phyloP scores from a whole-genome alignment of 2,797 vertebrate genomes.

The Luscinia megarhynchos region DNA sequence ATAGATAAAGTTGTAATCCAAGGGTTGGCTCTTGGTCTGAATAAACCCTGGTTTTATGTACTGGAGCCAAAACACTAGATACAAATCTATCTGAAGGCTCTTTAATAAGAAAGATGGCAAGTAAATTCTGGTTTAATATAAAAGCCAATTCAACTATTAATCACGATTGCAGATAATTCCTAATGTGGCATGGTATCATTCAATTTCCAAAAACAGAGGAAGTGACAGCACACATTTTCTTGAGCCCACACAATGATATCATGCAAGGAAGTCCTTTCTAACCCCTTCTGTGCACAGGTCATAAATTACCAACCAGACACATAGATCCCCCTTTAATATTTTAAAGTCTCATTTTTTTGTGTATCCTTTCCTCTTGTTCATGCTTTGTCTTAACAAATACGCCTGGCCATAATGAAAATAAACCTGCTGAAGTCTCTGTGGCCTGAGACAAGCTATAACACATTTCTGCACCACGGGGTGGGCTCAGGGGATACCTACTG shows the following conservation, averaged over 20 bases:
- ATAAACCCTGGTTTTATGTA: background rate
- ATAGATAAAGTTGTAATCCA: background rate
- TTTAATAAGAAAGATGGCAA: constrained; percentile 65
- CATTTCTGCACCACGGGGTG: constrained; percentile 79
- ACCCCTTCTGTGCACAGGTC: constrained; percentile 5
- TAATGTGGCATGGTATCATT: constrained; percentile 55
- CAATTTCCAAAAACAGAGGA: constrained; percentile 51
- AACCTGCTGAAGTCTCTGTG: constrained; percentile 79
- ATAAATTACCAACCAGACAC: constrained; percentile 73
- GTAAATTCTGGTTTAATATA: constrained; percentile 69
- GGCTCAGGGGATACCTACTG: constrained; percentile 82
- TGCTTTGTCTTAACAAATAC: constrained; percentile 79
- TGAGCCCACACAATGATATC: constrained; percentile 28
- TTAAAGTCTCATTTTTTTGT: constrained; percentile 59
- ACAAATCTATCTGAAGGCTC: constrained; percentile 53
- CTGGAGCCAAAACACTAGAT: constrained; percentile 36
- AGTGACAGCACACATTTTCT: constrained; percentile 40
- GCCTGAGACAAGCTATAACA: constrained; percentile 83
- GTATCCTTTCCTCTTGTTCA: constrained; percentile 47
- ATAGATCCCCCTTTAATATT: constrained; percentile 70
- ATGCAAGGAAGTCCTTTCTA: constrained; percentile 20
- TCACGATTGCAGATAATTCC: constrained; percentile 69
- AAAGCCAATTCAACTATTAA: constrained; percentile 73
- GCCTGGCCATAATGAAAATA: constrained; percentile 79
- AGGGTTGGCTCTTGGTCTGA: background rate